phyloP scores from a whole-genome alignment of 2,113 vertebrate species.

The Eolophus roseicapilla region DNA sequence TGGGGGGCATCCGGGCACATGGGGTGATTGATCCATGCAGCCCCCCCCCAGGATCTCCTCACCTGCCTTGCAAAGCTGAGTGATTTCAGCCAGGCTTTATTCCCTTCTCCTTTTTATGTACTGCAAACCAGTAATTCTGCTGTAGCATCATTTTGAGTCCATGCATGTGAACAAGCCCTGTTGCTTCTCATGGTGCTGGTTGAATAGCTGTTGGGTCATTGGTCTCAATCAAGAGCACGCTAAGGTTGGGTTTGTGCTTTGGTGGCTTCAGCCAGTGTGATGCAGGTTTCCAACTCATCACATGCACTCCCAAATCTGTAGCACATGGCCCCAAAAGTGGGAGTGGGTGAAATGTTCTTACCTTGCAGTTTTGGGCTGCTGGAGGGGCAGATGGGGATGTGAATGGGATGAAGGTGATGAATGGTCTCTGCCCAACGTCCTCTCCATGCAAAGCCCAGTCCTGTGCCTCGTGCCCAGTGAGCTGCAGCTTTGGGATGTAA shows the following conservation, averaged over 20 bases:
- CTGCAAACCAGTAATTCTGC: neutral
- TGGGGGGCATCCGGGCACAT: neutral
- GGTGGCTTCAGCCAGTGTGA: neutral
- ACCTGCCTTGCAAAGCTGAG: neutral
- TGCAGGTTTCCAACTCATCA: rapidly evolving
- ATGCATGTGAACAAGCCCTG: rapidly evolving
- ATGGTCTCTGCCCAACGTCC: neutral
- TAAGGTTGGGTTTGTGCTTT: neutral
- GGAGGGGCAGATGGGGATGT: neutral
- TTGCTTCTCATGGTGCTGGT: neutral
- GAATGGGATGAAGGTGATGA: neutral
- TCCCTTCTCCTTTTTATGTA: neutral
- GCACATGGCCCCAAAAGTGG: neutral
- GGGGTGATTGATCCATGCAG: neutral
- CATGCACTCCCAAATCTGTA: neutral
- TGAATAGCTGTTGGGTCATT: neutral
- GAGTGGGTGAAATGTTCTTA: neutral
- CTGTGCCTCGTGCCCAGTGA: rapidly evolving
- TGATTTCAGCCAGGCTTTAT: neutral
- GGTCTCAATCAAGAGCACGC: neutral
- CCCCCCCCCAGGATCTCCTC: neutral
- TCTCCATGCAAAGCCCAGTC: neutral
- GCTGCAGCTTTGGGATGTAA: neutral
- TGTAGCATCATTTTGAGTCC: neutral
- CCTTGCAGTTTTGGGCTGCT: neutral